Evolutionary conservation across 2,888 invertebrate species (phyloP), one percentile per base, ranked within the genome.

Genomic region (Protophormia terraenovae): DNA sequence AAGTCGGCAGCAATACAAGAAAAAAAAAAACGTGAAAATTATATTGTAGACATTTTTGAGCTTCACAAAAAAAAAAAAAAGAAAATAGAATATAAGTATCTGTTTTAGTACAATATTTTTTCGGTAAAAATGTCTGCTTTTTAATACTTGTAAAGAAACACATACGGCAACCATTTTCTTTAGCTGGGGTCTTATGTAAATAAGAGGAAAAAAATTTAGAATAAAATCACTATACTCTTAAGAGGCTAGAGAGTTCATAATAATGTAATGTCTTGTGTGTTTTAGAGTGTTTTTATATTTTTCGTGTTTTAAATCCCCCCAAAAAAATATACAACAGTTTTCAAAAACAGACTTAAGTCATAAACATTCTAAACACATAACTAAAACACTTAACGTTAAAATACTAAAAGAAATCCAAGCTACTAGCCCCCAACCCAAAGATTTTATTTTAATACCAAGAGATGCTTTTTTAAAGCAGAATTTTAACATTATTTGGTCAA

Each of bases 321-420:
- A 45, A 73, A 76, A 27, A 78, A 47, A 67, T 66, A n/a, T 47
- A 69, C 19, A 35, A 50, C 38, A 72, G 19, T 53, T 76, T 76
- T 84, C 80, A 72, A 66, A 84, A 84, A 77, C 84, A 84, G 72
- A 73, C 72, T 77, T 71, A 84, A 67, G 32, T 73, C 67, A 67
- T 84, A 81, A 77, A 77, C 72, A 76, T 53, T 64, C 64, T 53
- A 50, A 75, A 67, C 50, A 67, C 66, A 58, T 16, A 35, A 35
- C 35, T 6, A 4, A 35, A 4, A 35, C 35, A 35, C 35, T 35
- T 35, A 35, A 8, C 38, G 12, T 38, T 38, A 38, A 38, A 38
- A 8, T 12, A 12, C 12, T 38, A 6, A 38, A 12, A 38, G 12
- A 3, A 38, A 38, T 2, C 12, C 38, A 38, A 12, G 2, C 10